phyloP scores from a whole-genome alignment of 2,888 invertebrate species.

The Abrostola triplasia region DNA sequence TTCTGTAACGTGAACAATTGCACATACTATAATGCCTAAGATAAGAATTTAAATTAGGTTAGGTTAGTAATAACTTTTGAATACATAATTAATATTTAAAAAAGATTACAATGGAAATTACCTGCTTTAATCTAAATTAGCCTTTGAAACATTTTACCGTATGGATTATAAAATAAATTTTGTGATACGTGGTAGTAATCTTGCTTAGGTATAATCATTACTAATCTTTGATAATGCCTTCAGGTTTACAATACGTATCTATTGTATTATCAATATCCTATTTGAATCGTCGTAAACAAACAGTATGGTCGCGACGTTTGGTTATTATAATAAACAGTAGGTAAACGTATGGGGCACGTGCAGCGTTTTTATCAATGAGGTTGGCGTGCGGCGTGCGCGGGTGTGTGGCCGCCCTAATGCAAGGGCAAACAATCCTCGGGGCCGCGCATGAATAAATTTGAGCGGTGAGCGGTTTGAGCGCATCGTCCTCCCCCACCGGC shows the following conservation, averaged over 20 bases:
- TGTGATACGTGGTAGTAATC: constrained; percentile 34
- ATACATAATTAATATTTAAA: constrained; percentile 28
- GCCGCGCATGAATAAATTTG: constrained; percentile 82
- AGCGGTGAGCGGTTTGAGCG: constrained; percentile 65
- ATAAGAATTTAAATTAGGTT: neutral
- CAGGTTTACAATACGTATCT: constrained; percentile 10
- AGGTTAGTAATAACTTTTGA: constrained; percentile 25
- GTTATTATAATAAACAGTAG: constrained; percentile 81
- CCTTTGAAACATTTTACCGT: constrained; percentile 22
- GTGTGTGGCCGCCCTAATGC: constrained; percentile 70
- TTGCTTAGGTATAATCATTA: constrained; percentile 13
- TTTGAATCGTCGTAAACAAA: constrained; percentile 31
- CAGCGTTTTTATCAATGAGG: constrained; percentile 82
- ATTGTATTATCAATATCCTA: constrained; percentile 16
- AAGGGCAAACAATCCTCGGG: constrained; percentile 77
- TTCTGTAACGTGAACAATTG: neutral
- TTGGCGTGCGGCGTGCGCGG: constrained; percentile 18
- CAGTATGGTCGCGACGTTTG: constrained; percentile 34
- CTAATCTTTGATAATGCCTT: constrained; percentile 28
- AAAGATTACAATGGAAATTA: constrained; percentile 34
- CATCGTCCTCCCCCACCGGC: constrained; percentile 69
- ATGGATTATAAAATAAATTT: constrained; percentile 33
- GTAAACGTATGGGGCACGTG: constrained; percentile 84
- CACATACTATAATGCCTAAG: no score
- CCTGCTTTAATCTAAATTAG: constrained; percentile 26